Conservation (phyloP, 1,140 invertebrate species). For the Drosophila lacteicornis region DNA sequence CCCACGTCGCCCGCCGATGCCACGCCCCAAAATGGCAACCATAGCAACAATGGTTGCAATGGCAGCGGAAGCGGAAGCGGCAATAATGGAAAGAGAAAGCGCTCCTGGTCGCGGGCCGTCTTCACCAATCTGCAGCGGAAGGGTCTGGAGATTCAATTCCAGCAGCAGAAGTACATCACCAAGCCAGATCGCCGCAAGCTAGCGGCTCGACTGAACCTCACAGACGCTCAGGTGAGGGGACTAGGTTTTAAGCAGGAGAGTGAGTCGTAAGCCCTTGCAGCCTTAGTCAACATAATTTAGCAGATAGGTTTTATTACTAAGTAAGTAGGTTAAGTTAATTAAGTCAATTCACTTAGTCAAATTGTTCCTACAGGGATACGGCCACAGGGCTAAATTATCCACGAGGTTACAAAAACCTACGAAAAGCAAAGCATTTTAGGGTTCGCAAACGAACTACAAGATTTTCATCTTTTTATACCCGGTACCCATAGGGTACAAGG, state of each 20-base stretch:
- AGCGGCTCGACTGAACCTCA: conserved; percentile 96
- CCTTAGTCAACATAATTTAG: no score
- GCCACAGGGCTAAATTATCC: no score
- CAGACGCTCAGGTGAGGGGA: conserved; percentile 94
- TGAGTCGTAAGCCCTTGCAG: background rate
- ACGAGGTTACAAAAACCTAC: no score
- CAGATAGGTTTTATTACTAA: no score
- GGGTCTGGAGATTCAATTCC: conserved; percentile 97
- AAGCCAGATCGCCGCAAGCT: conserved; percentile 98
- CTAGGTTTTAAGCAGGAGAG: background rate
- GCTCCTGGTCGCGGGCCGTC: conserved; percentile 97
- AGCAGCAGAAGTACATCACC: conserved; percentile 98
- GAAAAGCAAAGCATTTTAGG: no score
- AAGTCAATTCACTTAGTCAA: no score
- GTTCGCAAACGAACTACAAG: no score
- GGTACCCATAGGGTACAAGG: no score
- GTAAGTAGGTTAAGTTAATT: no score
- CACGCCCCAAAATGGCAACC: conserved; percentile 39
- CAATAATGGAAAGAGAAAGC: conserved; percentile 89
- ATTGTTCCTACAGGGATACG: no score
- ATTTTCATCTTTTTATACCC: no score
- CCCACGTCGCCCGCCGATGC: conserved; percentile 32
- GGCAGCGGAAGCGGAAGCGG: background rate
- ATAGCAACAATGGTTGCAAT: conserved; percentile 9
- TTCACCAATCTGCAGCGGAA: conserved; percentile 97